Percentiles rank a stretch among this genome's conserved stretches.
Conservation (phyloP, 2,797 vertebrate genomes). For the Periophthalmus magnuspinnatus region DNA sequence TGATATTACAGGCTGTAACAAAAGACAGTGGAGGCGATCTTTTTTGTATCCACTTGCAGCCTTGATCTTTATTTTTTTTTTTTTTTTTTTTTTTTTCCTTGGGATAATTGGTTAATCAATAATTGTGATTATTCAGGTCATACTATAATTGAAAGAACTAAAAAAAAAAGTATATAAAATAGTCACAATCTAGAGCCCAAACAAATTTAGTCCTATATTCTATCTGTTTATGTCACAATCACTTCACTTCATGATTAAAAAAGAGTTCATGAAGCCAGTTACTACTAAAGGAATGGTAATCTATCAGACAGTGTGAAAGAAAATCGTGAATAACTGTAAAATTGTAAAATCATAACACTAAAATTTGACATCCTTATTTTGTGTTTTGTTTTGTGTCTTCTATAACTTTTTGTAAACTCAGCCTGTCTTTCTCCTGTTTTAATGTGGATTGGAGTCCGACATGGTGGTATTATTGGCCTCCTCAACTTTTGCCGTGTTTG, state of each 20-base stretch:
- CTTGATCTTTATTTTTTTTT: not conserved
- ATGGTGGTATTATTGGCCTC: not conserved
- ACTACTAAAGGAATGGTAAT: not conserved
- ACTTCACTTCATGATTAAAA: too few species aligned
- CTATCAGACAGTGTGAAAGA: too few species aligned
- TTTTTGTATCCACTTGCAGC: not conserved
- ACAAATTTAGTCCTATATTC: too few species aligned
- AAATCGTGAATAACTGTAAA: too few species aligned
- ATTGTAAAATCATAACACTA: too few species aligned
- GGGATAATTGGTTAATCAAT: not conserved
- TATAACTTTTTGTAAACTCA: not conserved
- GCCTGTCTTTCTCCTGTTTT: not conserved
- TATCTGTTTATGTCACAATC: not conserved
- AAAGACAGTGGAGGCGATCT: too few species aligned
- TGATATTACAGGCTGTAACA: too few species aligned
- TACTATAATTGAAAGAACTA: not conserved
- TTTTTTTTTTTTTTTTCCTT: not conserved
- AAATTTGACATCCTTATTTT: too few species aligned
- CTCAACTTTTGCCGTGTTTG: slow-evolving; percentile 3
- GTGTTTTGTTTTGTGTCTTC: too few species aligned
- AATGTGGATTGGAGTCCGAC: not conserved
- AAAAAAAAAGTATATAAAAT: too few species aligned
- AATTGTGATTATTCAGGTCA: not conserved
- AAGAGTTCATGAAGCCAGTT: too few species aligned
- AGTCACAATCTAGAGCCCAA: too few species aligned